Percentiles rank a stretch among this genome's conserved stretches.
Conservation (phyloP, 2,113 vertebrate genomes). For the Myiozetetes cayanensis region DNA sequence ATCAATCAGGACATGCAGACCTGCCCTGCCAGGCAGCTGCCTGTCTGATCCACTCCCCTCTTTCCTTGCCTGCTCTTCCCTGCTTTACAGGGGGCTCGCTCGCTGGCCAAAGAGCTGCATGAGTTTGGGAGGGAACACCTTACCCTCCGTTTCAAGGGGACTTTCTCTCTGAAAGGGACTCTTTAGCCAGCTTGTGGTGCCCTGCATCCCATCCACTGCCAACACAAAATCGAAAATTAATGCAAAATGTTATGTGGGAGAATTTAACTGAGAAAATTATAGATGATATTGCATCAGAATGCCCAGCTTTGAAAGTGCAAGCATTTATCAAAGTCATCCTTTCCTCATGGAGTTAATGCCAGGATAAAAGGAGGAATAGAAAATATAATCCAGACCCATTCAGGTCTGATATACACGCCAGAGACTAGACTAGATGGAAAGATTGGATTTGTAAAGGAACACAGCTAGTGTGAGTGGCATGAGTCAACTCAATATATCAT, state of each 20-base stretch:
- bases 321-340: not conserved
- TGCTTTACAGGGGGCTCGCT: fast-evolving
- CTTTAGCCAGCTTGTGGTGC: not conserved
- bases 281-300: not conserved
- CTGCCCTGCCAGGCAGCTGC: not conserved
- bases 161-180: not conserved
- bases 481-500: not conserved
- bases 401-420: not conserved
- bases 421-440: not conserved
- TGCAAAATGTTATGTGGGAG: not conserved
- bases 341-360: not conserved
- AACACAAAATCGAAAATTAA: not conserved
- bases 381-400: not conserved
- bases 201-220: not conserved
- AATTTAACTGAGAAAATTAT: not conserved
- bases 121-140: not conserved
- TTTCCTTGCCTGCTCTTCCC: not conserved
- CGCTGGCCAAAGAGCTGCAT: not conserved
- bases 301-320: not conserved
- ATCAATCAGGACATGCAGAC: not conserved
- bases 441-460: not conserved
- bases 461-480: not conserved
- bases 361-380: not conserved
- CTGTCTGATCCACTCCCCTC: not conserved
- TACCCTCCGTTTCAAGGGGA: not conserved